Base-by-base conservation (phyloP, 1,140 invertebrate species). In the Teleopsis dalmanni region DNA sequence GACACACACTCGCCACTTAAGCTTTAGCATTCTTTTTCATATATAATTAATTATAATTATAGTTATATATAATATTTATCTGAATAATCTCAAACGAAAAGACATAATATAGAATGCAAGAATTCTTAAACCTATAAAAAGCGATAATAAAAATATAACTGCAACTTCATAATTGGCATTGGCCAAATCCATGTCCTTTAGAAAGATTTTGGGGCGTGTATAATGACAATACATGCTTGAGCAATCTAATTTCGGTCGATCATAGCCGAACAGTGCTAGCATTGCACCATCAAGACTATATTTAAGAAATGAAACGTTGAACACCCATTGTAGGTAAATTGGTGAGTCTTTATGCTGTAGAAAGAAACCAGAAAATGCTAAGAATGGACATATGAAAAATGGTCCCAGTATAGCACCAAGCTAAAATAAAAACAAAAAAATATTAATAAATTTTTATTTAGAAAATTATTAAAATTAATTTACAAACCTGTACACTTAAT, bases 351-450 rank as follows among this genome's bases (percentile, higher is more conserved):
- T 81, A 48, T 88, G 78, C 55, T 82, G 84, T 2, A 95, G 81
- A 60, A 97, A 95, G 72, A 95, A 95, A 14, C 92, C 92, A 35
- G 83, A 86, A 59, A 91, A 95, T 52, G 94, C 77, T 8, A 89
- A 77, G 59, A 95, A 91, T 1, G 88, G 92, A 68, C 88, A 83
- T 49, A 90, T 83, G 37, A 82, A 80, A 51, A 82, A 76, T 19
- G 91, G 90, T 18, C 91, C 92, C 63, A 95, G 79, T 57, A 95
- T 85, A 1, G 92, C 87, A 7, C 82, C 84, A 58, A 83, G 76
- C 83, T 88, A 71, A 43, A 80, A 73, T 51, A 46, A 53, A 60
- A 42, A 10, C 25, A 36, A 43, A 36, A 29, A 16, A 35, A 33
- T 13, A 10, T 16, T 35, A 43, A 44, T 14, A 40, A n/a, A 49